A percentile compares a stretch with the other conserved stretches of the same genome.
phyloP scores from a whole-genome alignment of 2,888 invertebrate species.

The Drosophila anomalata region DNA sequence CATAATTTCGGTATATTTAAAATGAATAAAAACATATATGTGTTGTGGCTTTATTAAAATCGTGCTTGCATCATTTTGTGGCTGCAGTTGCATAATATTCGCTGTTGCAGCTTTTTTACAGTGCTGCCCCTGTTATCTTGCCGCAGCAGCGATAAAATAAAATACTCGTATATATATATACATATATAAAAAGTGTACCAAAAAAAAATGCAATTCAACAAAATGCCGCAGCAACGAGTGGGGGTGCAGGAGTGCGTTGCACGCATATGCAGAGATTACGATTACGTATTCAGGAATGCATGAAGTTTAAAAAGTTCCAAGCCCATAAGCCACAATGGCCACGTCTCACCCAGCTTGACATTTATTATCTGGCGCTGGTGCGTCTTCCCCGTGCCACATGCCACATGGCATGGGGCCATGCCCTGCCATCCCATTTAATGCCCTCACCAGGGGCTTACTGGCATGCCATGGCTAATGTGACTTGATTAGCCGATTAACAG shows the following conservation, averaged over 20 bases:
- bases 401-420: not conserved
- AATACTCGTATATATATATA: not conserved
- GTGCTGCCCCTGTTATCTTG: constrained; percentile 15
- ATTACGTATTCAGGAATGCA: constrained; percentile 71
- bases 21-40: not conserved
- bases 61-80: not conserved
- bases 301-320: constrained; percentile 69
- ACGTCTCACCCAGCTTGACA: constrained; percentile 76
- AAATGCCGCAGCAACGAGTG: not conserved
- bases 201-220: constrained; percentile 3
- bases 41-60: not conserved
- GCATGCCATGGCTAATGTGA: not conserved
- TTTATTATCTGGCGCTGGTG: constrained; percentile 73
- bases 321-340: constrained; percentile 76
- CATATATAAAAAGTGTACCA: not conserved
- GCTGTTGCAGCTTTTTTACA: constrained; percentile 19
- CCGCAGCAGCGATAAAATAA: constrained; percentile 1
- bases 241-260: constrained; percentile 21
- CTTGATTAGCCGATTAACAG: not conserved
- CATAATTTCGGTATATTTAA: not conserved
- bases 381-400: constrained; percentile 3
- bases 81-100: constrained; percentile 5
- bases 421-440: constrained; percentile 24
- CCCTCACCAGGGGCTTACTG: constrained; percentile 36
- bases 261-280: constrained; percentile 65